These are phyloP conservation scores for Corythoichthys haematopterus DNA, from an alignment of 2,113 vertebrate species.

Conservation along the genomic window DNA sequence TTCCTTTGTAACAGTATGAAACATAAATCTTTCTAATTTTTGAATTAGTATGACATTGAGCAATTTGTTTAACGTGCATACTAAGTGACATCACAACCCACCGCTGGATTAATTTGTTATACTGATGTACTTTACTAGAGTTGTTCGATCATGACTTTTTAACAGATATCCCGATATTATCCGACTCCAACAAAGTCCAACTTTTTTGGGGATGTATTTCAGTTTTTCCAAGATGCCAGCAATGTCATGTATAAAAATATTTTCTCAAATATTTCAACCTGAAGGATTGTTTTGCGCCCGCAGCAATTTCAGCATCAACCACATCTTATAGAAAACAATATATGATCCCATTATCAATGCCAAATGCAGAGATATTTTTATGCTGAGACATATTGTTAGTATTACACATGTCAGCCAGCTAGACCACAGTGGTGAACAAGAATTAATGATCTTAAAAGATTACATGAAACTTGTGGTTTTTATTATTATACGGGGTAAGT, in stretches of 20 bases:
- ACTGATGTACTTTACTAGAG: no score
- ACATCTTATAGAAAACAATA: slow-evolving; percentile 49
- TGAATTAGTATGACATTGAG: no score
- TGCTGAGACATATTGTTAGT: slow-evolving; percentile 29
- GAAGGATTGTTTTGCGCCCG: neutral
- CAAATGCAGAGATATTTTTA: slow-evolving; percentile 22
- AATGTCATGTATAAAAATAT: neutral
- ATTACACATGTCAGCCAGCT: slow-evolving; percentile 37
- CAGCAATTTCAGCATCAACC: slow-evolving; percentile 53
- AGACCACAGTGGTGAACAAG: slow-evolving; percentile 22
- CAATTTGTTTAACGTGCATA: no score
- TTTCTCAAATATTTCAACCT: neutral
- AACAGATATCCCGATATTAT: no score
- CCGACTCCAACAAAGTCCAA: no score
- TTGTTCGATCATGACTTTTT: no score
- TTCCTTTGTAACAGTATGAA: no score
- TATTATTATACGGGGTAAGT: slow-evolving; percentile 15
- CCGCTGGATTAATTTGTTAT: no score
- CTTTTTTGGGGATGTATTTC: no score
- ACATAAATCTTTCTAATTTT: no score
- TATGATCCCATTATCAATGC: slow-evolving; percentile 24
- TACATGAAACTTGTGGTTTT: slow-evolving; percentile 16
- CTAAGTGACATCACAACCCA: no score
- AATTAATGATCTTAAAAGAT: slow-evolving; percentile 9
- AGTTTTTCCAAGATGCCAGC: neutral